Evolutionary conservation across 2,113 vertebrate genomes (phyloP).

Genomic region (Ochotona princeps): DNA sequence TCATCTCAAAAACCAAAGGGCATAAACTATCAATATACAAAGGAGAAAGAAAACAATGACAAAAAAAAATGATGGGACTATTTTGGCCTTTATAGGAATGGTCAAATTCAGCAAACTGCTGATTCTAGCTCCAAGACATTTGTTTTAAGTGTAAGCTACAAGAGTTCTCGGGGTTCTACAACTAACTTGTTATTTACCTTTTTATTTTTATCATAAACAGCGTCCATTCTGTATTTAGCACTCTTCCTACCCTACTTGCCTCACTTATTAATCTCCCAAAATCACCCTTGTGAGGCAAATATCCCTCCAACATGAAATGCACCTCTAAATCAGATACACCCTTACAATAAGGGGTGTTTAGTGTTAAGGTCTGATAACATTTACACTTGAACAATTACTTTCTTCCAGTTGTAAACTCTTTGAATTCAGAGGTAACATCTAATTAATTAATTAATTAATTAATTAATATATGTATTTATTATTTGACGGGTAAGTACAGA

Average conservation of each 20-base stretch:
- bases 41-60: not conserved
- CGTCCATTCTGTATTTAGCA: not conserved
- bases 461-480: no score
- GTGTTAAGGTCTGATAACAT: no score
- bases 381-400: no score
- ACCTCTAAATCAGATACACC: no score
- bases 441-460: no score
- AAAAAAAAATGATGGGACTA: not conserved
- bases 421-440: no score
- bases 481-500: no score
- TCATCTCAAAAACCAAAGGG: not conserved
- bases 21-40: not conserved
- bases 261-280: not conserved
- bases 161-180: not conserved
- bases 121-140: not conserved
- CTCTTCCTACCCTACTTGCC: rapidly evolving
- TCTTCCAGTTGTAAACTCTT: no score
- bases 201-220: not conserved
- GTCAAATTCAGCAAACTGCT: not conserved
- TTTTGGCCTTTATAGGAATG: not conserved
- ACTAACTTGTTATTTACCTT: not conserved
- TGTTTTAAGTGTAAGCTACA: not conserved
- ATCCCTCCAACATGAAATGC: no score
- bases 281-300: no score
- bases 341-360: no score